phyloP scores from a whole-genome alignment of 2,888 invertebrate genomes.

The Diabrotica balteata region DNA sequence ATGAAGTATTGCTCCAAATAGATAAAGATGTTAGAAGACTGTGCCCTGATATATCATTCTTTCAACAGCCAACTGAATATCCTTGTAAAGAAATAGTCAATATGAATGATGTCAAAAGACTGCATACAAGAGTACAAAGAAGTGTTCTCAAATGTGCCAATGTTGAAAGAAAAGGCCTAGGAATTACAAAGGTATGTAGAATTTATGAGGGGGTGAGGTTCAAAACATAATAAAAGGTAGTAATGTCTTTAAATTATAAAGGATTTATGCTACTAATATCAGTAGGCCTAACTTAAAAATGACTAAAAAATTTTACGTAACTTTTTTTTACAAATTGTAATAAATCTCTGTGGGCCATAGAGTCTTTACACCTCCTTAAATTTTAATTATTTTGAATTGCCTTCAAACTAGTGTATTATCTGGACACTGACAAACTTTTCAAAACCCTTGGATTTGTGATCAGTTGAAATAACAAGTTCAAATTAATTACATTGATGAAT shows the following conservation, averaged over 20 bases:
- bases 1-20: constrained; percentile 96
- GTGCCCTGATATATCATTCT: constrained; percentile 97
- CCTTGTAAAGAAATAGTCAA: constrained; percentile 84
- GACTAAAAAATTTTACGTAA: too few species aligned
- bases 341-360: too few species aligned
- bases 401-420: too few species aligned
- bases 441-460: too few species aligned
- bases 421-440: too few species aligned
- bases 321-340: too few species aligned
- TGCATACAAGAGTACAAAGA: constrained; percentile 89
- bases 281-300: too few species aligned
- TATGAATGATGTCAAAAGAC: constrained; percentile 80
- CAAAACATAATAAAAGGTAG: background rate
- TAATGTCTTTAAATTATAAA: background rate
- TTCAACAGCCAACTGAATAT: constrained; percentile 92
- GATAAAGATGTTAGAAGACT: constrained; percentile 95
- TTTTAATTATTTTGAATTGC: too few species aligned
- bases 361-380: too few species aligned
- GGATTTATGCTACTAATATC: too few species aligned
- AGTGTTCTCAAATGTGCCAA: constrained; percentile 86
- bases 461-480: too few species aligned
- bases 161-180: constrained; percentile 86
- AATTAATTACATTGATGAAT: too few species aligned
- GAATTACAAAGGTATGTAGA: constrained; percentile 80
- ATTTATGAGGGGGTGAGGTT: constrained; percentile 9